Conservation (phyloP, 2,888 invertebrate genomes). For the Calameuta pallipes region DNA sequence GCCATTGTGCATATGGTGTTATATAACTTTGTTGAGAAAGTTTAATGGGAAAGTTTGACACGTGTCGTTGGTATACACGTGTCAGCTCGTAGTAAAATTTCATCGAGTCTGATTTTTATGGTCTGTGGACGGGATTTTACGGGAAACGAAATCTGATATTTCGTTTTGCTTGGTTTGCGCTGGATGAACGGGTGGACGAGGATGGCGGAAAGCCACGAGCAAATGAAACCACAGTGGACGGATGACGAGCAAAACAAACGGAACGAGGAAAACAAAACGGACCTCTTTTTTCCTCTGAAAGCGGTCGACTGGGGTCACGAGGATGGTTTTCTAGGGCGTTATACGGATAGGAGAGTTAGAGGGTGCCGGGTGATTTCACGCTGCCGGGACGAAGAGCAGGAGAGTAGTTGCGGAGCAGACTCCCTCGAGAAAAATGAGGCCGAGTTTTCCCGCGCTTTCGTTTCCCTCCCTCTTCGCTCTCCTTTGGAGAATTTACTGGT, state of each 20-base stretch:
- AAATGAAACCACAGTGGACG: conserved; percentile 21
- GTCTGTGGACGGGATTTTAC: background rate
- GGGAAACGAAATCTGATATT: background rate
- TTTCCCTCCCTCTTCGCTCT: conserved; percentile 4
- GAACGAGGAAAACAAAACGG: conserved; percentile 23
- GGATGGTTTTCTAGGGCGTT: background rate
- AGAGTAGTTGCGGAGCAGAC: conserved; percentile 10
- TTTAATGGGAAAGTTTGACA: background rate
- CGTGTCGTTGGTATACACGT: background rate
- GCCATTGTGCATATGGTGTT: background rate
- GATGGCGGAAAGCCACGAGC: background rate
- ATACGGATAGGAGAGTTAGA: background rate
- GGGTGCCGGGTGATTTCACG: background rate
- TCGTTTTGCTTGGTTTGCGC: background rate
- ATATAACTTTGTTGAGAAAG: background rate
- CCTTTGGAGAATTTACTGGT: background rate
- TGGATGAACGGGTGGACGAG: background rate
- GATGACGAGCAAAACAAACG: conserved; percentile 47
- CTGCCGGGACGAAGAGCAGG: conserved; percentile 12
- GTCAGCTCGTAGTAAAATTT: background rate
- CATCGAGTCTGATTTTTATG: background rate
- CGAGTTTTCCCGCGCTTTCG: conserved; percentile 19
- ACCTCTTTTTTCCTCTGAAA: background rate
- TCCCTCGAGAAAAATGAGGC: conserved; percentile 23
- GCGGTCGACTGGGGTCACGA: background rate